Evolutionary conservation across 2,888 invertebrate species (phyloP), one percentile per base, ranked within the genome.

Genomic region (Psylliodes chrysocephalus): DNA sequence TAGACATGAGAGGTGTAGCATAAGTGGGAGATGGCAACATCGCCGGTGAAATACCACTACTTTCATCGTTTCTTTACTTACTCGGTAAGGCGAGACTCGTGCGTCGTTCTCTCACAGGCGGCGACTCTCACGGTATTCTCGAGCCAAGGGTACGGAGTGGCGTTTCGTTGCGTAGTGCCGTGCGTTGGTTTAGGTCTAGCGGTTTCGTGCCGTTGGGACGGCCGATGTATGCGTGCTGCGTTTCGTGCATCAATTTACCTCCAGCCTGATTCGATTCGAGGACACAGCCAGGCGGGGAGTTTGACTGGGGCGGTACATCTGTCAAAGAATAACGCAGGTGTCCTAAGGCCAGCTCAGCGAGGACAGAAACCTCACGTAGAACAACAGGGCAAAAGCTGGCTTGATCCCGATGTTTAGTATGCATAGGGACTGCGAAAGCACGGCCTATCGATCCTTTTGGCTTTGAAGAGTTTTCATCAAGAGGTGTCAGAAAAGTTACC

Each of bases 401-500:
- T 87, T 87, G 87, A 88, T 88, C 86, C 84, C 83, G 85, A 86
- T 86, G 85, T 87, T 86, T 86, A 87, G 86, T n/a, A n/a, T n/a
- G n/a, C n/a, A n/a, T n/a, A n/a, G n/a, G n/a, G n/a, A n/a, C n/a
- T 42, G 42, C 42, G 42, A 42, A 42, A 74, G 73, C 68, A 68
- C 61, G 73, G 73, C 74, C 71, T 75, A 74, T 71, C 71, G 74
- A 74, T 74, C 73, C 70, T 73, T 73, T 73, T 65, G 70, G 63
- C 66, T 70, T 70, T 42, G 66, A 70, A 67, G 68, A 67, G 68
- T 63, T n/a, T n/a, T n/a, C n/a, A n/a, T 85, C 86, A 84, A 87
- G 87, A 88, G 86, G 87, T 89, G 87, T 84, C 87, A 87, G 87
- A 88, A 88, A 88, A 88, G 87, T 88, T 88, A 87, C 88, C 87